Conservation (phyloP, 1,140 invertebrate genomes). For the Penaeus vannamei region DNA sequence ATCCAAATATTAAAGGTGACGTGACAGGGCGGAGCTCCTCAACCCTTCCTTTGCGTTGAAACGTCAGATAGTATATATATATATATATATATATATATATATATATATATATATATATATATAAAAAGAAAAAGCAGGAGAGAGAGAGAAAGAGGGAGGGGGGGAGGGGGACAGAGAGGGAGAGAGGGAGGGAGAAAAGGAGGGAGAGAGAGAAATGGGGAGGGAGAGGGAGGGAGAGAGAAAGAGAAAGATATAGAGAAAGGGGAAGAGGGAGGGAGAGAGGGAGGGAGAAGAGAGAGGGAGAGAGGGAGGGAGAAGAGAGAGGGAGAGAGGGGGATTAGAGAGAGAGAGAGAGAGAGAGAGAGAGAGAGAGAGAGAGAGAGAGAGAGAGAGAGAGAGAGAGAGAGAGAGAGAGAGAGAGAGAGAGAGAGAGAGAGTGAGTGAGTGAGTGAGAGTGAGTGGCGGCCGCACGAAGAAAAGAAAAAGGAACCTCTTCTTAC, state of each 20-base stretch:
- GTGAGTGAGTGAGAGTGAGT: no score
- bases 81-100: no score
- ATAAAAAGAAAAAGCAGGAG: neutral
- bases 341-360: neutral
- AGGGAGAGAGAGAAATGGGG: neutral
- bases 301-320: neutral
- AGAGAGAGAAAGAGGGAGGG: conserved; percentile 24
- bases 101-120: neutral
- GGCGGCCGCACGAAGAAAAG: no score
- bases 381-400: conserved; percentile 22
- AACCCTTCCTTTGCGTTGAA: no score
- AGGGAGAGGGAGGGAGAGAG: neutral
- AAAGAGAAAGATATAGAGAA: neutral
- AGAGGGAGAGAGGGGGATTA: neutral
- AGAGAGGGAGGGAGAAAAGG: neutral
- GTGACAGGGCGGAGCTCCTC: no score
- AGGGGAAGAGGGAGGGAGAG: neutral
- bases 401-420: neutral
- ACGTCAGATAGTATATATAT: no score
- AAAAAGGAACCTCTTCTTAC: neutral
- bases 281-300: neutral
- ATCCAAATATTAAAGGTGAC: no score
- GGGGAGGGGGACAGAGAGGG: neutral
- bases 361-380: conserved; percentile 5
- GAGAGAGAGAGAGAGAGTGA: neutral